Evolutionary conservation across 2,888 invertebrate species (phyloP).

Genomic region (Agonopterix arenella): DNA sequence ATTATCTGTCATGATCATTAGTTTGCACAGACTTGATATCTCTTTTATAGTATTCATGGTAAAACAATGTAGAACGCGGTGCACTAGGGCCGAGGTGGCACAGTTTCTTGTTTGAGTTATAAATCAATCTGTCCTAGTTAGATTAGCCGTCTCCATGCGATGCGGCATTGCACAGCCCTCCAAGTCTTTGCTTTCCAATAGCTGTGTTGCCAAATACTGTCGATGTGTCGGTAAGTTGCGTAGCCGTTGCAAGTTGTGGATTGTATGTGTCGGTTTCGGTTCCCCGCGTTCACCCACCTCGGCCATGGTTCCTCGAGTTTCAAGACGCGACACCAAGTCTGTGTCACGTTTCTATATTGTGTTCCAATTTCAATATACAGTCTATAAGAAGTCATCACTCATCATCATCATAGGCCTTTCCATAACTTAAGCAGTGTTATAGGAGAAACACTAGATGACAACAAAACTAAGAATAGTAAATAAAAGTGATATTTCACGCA

Average conservation of each 20-base stretch:
- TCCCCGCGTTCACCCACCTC: constrained; percentile 28
- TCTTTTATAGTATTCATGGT: constrained; percentile 63
- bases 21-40: constrained; percentile 27
- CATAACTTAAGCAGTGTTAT: too few species aligned
- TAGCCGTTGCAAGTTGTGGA: constrained; percentile 7
- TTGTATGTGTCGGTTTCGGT: constrained; percentile 19
- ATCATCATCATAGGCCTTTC: too few species aligned
- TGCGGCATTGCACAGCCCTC: constrained; percentile 43
- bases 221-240: constrained; percentile 19
- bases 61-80: constrained; percentile 58
- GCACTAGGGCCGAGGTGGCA: constrained; percentile 67
- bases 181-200: constrained; percentile 61
- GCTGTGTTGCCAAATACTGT: constrained; percentile 52
- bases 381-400: background rate
- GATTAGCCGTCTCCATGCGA: constrained; percentile 54
- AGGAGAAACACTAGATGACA: too few species aligned
- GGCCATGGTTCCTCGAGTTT: constrained; percentile 15
- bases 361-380: background rate
- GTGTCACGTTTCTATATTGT: constrained; percentile 24
- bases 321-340: constrained; percentile 10
- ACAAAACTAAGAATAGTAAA: too few species aligned
- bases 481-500: too few species aligned
- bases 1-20: background rate
- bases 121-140: constrained; percentile 70
- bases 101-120: constrained; percentile 67